Base-by-base conservation (phyloP, 2,888 invertebrate species). In the Herminia tarsipennalis region DNA sequence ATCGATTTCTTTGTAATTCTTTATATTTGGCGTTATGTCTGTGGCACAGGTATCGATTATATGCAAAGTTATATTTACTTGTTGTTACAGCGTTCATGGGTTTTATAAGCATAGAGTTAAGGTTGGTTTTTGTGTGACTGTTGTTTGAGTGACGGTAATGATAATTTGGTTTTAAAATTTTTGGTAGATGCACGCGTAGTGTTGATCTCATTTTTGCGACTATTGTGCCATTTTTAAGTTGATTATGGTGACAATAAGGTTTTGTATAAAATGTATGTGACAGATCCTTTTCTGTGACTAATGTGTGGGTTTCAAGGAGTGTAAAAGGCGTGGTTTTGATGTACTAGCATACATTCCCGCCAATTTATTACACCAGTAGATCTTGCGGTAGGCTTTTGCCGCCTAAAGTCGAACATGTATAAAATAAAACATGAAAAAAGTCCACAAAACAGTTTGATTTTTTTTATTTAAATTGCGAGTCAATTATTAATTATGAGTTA, bases 191-290 rank as follows among this genome's bases (percentile, higher is more conserved):
- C 16, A 34, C 22, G 37, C 22, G 37, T 48, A 57, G 36, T 56
- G 45, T 62, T 45, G 63, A 55, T 50, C 56, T 56, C 59, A 67
- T 73, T 69, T 68, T 61, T 56, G 49, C 51, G 45, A 55, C 42
- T 64, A 67, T 75, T 76, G 70, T 67, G 38, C 41, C 41, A 62
- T 59, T 54, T 72, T 68, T 73, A 71, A 74, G 72, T 75, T 71
- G 62, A 73, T 78, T 76, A 76, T 44, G 53, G 38, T 39, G 42
- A 74, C 69, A 70, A 73, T 59, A 22, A 4, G 49, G 47, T 60
- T 49, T 56, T 61, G 42, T 56, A 28, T 49, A 21, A 36, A 41
- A 32, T 56, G 43, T 49, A 46, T 56, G 55, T 37, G 38, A 57
- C 47, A 41, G 29, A 29, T 45, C 60, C 49, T 36, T 56, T 64